phyloP scores from a whole-genome alignment of 2,888 invertebrate genomes.

The Aphodius sticticus region DNA sequence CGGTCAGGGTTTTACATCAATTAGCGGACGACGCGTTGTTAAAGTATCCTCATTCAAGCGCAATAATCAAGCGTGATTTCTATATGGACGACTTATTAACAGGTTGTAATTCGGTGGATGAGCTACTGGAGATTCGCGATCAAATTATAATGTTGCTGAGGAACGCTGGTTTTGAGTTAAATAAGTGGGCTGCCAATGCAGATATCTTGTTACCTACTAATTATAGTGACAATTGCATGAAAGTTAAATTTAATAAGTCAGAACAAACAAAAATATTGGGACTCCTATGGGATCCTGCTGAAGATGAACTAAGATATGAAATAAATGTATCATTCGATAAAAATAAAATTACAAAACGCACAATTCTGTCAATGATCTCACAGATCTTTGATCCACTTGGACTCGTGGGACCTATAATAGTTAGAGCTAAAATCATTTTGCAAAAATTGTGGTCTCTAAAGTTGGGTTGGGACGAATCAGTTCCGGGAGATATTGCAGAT shows the following conservation, averaged over 20 bases:
- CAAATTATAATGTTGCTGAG: slow-evolving; percentile 26
- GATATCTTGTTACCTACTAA: not conserved
- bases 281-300: not conserved
- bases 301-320: not conserved
- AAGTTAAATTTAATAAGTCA: not conserved
- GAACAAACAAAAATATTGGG: not conserved
- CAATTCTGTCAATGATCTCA: no score
- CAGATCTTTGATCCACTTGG: no score
- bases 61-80: slow-evolving; percentile 34
- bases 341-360: no score
- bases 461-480: no score
- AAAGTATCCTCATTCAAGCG: slow-evolving; percentile 38
- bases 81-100: slow-evolving; percentile 40
- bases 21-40: slow-evolving; percentile 37
- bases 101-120: slow-evolving; percentile 27
- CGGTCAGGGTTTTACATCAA: slow-evolving; percentile 41
- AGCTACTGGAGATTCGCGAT: not conserved
- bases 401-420: no score
- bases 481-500: no score
- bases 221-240: not conserved
- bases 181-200: slow-evolving; percentile 30
- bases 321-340: no score
- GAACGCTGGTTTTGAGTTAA: slow-evolving; percentile 33
- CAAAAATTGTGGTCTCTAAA: no score
- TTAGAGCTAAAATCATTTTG: no score